phyloP scores from a whole-genome alignment of 2,113 vertebrate genomes.

The Nanorana parkeri region DNA sequence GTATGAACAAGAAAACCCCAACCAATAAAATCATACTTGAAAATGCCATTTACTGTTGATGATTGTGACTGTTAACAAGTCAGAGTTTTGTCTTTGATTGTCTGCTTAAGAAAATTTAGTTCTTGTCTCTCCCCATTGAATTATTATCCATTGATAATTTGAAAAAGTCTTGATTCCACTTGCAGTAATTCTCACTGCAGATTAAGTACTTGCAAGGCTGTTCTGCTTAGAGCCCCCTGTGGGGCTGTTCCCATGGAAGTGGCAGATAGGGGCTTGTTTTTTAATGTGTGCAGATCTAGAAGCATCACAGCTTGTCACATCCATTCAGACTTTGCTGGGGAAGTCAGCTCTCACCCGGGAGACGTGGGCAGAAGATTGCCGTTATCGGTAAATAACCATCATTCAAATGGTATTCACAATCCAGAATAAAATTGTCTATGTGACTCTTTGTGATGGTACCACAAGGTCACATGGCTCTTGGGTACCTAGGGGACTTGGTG shows the following conservation, averaged over 20 bases:
- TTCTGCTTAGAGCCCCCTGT: too few species aligned
- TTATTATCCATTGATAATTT: too few species aligned
- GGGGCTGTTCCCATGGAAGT: background rate
- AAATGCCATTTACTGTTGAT: too few species aligned
- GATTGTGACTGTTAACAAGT: too few species aligned
- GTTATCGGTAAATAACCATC: constrained; percentile 1
- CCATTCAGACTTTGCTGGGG: background rate
- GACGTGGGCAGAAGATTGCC: background rate
- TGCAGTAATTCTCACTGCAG: too few species aligned
- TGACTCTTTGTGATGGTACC: background rate
- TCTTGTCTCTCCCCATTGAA: too few species aligned
- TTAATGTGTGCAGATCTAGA: background rate
- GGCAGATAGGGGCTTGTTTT: background rate
- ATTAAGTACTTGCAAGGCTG: too few species aligned
- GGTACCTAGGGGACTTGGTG: background rate
- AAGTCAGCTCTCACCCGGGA: background rate
- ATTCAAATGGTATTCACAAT: background rate
- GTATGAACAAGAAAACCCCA: too few species aligned
- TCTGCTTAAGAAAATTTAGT: too few species aligned
- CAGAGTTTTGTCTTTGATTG: too few species aligned
- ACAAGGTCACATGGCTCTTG: background rate
- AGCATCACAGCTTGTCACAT: constrained; percentile 1
- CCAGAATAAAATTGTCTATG: background rate
- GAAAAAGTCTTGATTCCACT: too few species aligned
- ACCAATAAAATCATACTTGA: too few species aligned